Evolutionary conservation across 1,140 invertebrate species (phyloP), one percentile per base, ranked within the genome.

Genomic region (Aphis gossypii): DNA sequence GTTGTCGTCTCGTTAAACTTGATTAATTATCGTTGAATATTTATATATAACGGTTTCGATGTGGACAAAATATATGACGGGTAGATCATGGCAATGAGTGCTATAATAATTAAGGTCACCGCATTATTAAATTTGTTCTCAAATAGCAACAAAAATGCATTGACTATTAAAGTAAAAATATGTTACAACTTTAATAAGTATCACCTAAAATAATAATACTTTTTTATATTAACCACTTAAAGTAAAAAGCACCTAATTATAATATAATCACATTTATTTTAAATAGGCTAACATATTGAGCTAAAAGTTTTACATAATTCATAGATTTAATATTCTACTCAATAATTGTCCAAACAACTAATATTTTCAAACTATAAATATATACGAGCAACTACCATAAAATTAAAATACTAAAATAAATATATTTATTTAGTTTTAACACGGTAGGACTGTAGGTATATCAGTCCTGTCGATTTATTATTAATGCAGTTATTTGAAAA

Each of bases 11-110:
- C 89, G 51, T 60, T 60, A 90, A 60, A 60, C 51, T 60, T 90
- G 51, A 60, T 90, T 60, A 90, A 90, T 90, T 90, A 60, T 60
- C 46, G 35, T 89, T 89, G 44, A 46, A n/a, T 54, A 89, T 89
- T 51, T 35, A 89, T 89, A n/a, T 35, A n/a, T n/a, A 76, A 76
- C 60, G n/a, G 60, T n/a, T 76, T n/a, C 60, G n/a, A 76, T 76
- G 60, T 76, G 60, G 60, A 76, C 60, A 76, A 76, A 76, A 76
- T 76, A n/a, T 76, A n/a, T 76, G 30, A 14, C n/a, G 60, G 60
- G 60, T 76, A 76, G 30, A 76, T 76, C 60, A n/a, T n/a, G 5
- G 30, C 60, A 76, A 76, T 14, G 60, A 76, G 60, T 14, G 60
- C 14, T 76, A 14, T 76, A 76, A 76, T 76, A 76, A 76, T 76